These are phyloP conservation scores for Heteromyza rotundicornis DNA, from an alignment of 2,888 invertebrate genomes.

Conservation along the genomic window DNA sequence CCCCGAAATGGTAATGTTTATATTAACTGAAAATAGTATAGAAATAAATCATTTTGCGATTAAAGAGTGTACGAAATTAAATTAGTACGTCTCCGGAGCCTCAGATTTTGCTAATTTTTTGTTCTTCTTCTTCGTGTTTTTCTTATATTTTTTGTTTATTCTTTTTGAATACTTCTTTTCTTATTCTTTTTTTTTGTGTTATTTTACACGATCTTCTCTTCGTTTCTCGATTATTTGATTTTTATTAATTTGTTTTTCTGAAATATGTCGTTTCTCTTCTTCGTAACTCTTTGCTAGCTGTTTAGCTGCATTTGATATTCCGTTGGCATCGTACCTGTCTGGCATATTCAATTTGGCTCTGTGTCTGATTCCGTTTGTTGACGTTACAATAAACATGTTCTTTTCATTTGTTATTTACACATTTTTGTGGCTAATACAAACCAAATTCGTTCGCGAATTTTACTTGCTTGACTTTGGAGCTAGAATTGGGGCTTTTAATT, in stretches of 20 bases:
- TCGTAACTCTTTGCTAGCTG: not conserved
- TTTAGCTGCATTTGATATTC: conserved; percentile 1
- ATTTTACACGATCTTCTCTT: not conserved
- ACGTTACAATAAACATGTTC: not conserved
- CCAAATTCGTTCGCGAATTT: not conserved
- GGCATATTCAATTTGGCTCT: conserved; percentile 35
- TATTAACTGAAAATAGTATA: not conserved
- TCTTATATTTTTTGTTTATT: not conserved
- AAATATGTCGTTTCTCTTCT: not conserved
- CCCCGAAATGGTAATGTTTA: not conserved
- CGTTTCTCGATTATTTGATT: not conserved
- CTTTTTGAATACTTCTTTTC: not conserved
- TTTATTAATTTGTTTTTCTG: not conserved
- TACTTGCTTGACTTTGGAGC: not conserved
- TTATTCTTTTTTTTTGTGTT: not conserved
- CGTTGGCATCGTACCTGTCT: conserved; percentile 25
- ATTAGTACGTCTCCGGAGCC: not conserved
- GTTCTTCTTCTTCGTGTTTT: not conserved
- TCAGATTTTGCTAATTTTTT: not conserved
- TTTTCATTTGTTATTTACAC: not conserved
- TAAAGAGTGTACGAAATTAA: not conserved
- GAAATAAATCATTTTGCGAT: not conserved
- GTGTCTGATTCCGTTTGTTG: not conserved
- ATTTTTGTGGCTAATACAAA: not conserved
- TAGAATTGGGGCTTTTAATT: not conserved